Evolutionary conservation across 2,113 vertebrate genomes (phyloP).

Genomic region (Romanogobio albipinnatus): DNA sequence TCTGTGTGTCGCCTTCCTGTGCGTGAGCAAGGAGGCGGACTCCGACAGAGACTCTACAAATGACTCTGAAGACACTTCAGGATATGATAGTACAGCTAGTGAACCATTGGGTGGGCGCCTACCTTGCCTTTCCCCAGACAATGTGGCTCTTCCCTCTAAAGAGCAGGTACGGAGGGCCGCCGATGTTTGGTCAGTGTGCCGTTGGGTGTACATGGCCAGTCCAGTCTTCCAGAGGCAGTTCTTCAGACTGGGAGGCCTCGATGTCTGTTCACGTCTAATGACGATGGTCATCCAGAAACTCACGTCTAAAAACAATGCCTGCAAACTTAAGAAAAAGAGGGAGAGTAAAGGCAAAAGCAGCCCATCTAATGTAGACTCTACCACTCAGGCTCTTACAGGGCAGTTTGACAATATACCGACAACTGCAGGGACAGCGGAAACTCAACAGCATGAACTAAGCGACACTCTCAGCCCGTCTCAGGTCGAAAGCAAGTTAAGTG

Average conservation of each 20-base stretch:
- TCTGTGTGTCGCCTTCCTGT: slow-evolving; percentile 92
- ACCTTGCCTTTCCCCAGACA: slow-evolving; percentile 84
- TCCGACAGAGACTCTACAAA: slow-evolving; percentile 85
- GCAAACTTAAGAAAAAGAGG: slow-evolving; percentile 72
- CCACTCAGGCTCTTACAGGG: neutral
- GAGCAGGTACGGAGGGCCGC: slow-evolving; percentile 85
- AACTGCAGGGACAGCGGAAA: slow-evolving; percentile 51
- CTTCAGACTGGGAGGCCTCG: slow-evolving; percentile 88
- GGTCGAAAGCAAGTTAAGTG: slow-evolving; percentile 65
- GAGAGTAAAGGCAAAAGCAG: slow-evolving; percentile 68
- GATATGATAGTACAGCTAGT: slow-evolving; percentile 93
- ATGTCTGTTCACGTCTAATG: slow-evolving; percentile 84
- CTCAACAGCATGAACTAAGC: slow-evolving; percentile 23
- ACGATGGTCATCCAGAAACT: slow-evolving; percentile 87
- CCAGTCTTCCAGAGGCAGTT: slow-evolving; percentile 92
- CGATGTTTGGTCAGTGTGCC: slow-evolving; percentile 90
- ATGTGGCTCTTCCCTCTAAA: slow-evolving; percentile 83
- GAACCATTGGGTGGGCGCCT: slow-evolving; percentile 82
- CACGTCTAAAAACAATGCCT: slow-evolving; percentile 71
- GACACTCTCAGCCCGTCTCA: slow-evolving; percentile 35
- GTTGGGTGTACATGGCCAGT: slow-evolving; percentile 84
- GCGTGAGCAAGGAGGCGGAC: slow-evolving; percentile 91
- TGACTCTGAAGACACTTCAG: slow-evolving; percentile 95
- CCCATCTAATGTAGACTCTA: slow-evolving; percentile 56
- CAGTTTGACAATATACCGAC: slow-evolving; percentile 2